A percentile compares a stretch with the other conserved stretches of the same genome.
These are phyloP conservation scores for Pseudopodoces humilis DNA, from an alignment of 2,113 vertebrate species.

Conservation along the genomic window DNA sequence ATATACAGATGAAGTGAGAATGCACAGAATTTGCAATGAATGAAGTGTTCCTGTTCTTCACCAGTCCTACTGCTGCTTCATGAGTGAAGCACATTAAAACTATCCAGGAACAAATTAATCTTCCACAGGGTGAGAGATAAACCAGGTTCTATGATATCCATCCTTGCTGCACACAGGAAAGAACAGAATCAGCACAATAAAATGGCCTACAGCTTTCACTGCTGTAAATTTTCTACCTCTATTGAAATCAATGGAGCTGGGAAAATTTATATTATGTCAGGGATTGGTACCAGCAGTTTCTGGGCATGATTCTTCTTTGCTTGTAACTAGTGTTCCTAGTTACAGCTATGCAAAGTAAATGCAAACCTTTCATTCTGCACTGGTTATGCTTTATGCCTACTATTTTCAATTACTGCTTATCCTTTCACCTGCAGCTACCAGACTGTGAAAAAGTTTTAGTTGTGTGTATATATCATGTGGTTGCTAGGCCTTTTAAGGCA, in stretches of 20 bases:
- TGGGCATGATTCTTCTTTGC: not conserved
- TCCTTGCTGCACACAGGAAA: not conserved
- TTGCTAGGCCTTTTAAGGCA: not conserved
- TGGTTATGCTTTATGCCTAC: not conserved
- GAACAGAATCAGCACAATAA: not conserved
- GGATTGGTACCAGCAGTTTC: not conserved
- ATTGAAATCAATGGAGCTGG: not conserved
- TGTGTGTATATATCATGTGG: not conserved
- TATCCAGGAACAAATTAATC: not conserved
- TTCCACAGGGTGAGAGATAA: not conserved
- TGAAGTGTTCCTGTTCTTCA: not conserved
- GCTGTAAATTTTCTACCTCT: not conserved
- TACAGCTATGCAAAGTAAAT: not conserved
- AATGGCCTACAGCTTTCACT: not conserved
- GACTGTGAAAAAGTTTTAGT: not conserved
- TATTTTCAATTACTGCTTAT: conserved; percentile 18
- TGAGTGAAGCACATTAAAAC: not conserved
- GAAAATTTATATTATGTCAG: not conserved
- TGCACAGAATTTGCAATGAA: not conserved
- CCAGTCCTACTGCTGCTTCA: not conserved
- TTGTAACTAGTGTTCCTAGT: not conserved
- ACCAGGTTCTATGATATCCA: not conserved
- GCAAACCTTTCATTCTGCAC: not conserved
- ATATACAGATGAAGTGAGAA: not conserved
- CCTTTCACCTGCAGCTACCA: not conserved